These are phyloP conservation scores for Dexiosoma caninum DNA, from an alignment of 2,888 invertebrate genomes.

Conservation along the genomic window DNA sequence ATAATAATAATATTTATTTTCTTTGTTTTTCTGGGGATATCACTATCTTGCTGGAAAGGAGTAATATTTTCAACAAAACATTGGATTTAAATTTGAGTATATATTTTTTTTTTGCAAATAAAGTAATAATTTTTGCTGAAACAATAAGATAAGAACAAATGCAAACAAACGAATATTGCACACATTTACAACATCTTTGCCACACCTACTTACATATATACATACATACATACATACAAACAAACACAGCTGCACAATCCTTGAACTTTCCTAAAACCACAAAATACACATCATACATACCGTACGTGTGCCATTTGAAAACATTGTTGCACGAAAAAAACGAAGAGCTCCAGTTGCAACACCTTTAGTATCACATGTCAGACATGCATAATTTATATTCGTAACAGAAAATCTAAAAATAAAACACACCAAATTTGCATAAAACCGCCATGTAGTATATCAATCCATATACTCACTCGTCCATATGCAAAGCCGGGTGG, in stretches of 20 bases:
- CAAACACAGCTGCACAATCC: background rate
- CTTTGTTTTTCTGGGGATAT: too few relatives aligned
- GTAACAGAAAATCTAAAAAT: background rate
- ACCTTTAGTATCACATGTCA: conserved; percentile 47
- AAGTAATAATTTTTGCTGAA: conserved; percentile 24
- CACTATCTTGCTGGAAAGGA: too few relatives aligned
- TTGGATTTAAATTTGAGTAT: background rate
- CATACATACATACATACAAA: background rate
- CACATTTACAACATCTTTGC: too few relatives aligned
- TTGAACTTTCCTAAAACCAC: conserved; percentile 22
- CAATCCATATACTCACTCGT: too few relatives aligned
- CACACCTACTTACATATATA: too few relatives aligned
- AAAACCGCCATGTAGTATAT: background rate
- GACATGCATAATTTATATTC: conserved; percentile 53
- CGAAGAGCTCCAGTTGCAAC: conserved; percentile 11
- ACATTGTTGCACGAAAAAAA: conserved; percentile 7
- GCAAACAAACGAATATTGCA: background rate
- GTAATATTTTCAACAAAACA: too few relatives aligned
- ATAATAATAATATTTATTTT: too few relatives aligned
- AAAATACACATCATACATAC: background rate
- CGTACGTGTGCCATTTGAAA: background rate
- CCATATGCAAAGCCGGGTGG: too few relatives aligned
- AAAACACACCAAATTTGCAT: conserved; percentile 37
- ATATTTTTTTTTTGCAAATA: conserved; percentile 21
- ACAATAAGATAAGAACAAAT: conserved; percentile 18